Conservation (phyloP, 2,888 invertebrate species). For the Sarcophaga variegata region DNA sequence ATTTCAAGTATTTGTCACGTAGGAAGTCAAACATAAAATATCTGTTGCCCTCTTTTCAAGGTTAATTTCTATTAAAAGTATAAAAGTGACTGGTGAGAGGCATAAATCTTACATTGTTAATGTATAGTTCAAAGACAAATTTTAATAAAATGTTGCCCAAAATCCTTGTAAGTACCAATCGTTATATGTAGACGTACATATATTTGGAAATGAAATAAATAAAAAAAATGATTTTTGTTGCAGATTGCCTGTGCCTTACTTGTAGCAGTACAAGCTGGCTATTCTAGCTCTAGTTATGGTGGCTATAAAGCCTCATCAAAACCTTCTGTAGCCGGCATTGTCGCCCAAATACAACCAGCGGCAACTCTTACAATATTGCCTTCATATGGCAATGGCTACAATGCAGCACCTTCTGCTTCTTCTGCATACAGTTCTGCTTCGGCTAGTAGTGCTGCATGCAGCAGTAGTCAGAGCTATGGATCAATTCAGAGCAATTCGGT, state of each 20-base stretch:
- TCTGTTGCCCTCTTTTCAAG: constrained; percentile 30
- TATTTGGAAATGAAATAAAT: not conserved
- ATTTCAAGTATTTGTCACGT: constrained; percentile 71
- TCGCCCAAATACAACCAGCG: constrained; percentile 38
- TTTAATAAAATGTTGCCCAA: constrained; percentile 57
- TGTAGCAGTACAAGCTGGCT: constrained; percentile 57
- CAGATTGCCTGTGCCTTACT: constrained; percentile 67
- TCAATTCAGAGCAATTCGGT: not conserved
- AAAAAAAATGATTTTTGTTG: constrained; percentile 9
- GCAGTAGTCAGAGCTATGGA: not conserved
- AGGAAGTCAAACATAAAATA: constrained; percentile 51
- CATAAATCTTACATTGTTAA: constrained; percentile 46
- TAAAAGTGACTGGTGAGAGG: constrained; percentile 45
- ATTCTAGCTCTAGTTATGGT: constrained; percentile 15
- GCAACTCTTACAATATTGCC: constrained; percentile 32
- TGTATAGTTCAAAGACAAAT: constrained; percentile 48
- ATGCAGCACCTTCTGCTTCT: not conserved
- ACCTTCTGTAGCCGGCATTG: constrained; percentile 41
- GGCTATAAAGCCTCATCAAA: constrained; percentile 15
- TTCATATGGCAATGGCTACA: constrained; percentile 15
- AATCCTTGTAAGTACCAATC: constrained; percentile 70
- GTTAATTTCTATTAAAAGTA: constrained; percentile 47
- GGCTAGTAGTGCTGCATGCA: not conserved
- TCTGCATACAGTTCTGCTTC: constrained; percentile 22
- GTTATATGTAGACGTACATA: not conserved